Percentiles rank a stretch among this genome's conserved stretches.
These are phyloP conservation scores for Cancer borealis DNA, from an alignment of 2,888 invertebrate species.

Conservation along the genomic window DNA sequence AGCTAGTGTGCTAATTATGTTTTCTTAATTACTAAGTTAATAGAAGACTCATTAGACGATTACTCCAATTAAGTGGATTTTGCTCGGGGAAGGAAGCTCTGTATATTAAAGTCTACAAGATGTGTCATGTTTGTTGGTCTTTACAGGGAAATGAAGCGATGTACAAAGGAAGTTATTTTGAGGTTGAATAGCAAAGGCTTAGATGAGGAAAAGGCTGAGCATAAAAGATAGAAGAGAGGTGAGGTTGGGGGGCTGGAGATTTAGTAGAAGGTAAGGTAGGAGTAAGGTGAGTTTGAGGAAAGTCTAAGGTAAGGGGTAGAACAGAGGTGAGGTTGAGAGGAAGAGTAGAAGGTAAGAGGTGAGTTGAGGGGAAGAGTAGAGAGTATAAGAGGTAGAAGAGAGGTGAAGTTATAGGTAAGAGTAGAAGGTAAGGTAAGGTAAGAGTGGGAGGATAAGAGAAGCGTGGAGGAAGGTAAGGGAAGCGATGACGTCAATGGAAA, in stretches of 20 bases:
- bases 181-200: background rate
- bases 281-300: too few species aligned
- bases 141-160: background rate
- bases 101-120: background rate
- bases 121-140: background rate
- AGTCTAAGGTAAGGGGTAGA: background rate
- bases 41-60: slow-evolving; percentile 20
- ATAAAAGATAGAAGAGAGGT: background rate
- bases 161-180: background rate
- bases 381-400: background rate
- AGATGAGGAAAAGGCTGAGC: background rate
- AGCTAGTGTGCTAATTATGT: background rate
- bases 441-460: background rate
- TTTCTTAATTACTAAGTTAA: background rate
- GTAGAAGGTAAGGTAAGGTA: background rate
- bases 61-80: slow-evolving; percentile 16
- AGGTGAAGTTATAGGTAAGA: too few species aligned
- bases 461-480: background rate
- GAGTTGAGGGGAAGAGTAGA: background rate
- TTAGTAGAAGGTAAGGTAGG: too few species aligned
- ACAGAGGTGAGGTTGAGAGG: background rate
- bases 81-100: background rate
- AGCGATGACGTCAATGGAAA: background rate
- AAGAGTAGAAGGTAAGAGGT: background rate
- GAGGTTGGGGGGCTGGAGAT: background rate